A percentile compares a stretch with the other conserved stretches of the same genome.
Evolutionary conservation across 2,888 invertebrate species (phyloP).

Genomic region (Oxystoma pomonae): DNA sequence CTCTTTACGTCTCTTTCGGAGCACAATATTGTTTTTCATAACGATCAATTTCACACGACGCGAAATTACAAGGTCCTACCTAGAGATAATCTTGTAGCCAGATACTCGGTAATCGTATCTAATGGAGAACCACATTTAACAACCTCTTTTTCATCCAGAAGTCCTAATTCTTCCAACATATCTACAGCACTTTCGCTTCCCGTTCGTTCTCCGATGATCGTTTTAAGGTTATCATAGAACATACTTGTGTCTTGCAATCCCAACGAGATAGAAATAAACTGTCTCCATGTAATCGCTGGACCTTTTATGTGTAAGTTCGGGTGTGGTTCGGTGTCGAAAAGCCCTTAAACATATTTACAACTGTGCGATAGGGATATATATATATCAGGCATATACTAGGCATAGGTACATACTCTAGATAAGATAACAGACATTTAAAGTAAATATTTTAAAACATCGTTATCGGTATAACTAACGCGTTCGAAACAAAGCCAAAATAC

Average conservation of each 20-base stretch:
- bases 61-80: too few relatives aligned
- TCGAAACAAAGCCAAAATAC: too few relatives aligned
- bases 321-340: constrained; percentile 81
- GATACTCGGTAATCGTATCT: constrained; percentile 87
- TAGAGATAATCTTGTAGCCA: constrained; percentile 74
- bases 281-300: constrained; percentile 94
- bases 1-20: too few relatives aligned
- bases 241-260: constrained; percentile 82
- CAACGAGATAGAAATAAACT: constrained; percentile 76
- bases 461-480: too few relatives aligned
- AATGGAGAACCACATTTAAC: constrained; percentile 82
- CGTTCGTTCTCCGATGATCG: constrained; percentile 76
- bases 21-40: too few relatives aligned
- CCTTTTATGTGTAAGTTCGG: constrained; percentile 92
- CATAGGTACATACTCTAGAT: too few relatives aligned
- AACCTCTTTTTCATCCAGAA: constrained; percentile 78
- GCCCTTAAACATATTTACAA: constrained; percentile 59
- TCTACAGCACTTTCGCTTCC: constrained; percentile 65
- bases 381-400: background rate
- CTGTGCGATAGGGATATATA: background rate
- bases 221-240: constrained; percentile 89
- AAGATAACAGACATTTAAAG: too few relatives aligned
- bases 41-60: too few relatives aligned
- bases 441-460: too few relatives aligned
- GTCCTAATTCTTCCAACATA: constrained; percentile 80